These are phyloP conservation scores for Eupeodes latifasciatus DNA, from an alignment of 2,888 invertebrate genomes.

Conservation along the genomic window DNA sequence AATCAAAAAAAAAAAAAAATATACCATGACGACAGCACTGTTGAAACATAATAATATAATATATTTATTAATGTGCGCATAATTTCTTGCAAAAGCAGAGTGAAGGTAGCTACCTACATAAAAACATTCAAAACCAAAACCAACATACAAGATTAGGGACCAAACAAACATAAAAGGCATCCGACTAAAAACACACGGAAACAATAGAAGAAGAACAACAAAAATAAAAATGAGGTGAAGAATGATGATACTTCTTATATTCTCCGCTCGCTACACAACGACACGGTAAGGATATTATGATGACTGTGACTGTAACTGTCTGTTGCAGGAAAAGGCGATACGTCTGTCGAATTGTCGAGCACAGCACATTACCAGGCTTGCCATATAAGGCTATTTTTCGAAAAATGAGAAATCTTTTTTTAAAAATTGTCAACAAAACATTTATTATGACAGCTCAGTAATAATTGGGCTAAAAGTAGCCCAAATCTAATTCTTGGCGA, in stretches of 20 bases:
- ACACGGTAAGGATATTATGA: not conserved
- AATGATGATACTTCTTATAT: constrained; percentile 13
- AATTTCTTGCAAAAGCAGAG: constrained; percentile 27
- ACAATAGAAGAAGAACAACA: constrained; percentile 33
- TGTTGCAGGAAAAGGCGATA: constrained; percentile 67
- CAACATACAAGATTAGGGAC: constrained; percentile 66
- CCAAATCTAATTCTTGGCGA: too few species aligned
- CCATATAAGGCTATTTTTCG: too few species aligned
- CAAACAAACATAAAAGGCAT: constrained; percentile 65
- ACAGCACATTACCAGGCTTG: too few species aligned
- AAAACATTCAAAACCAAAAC: constrained; percentile 45
- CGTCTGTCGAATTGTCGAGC: constrained; percentile 7
- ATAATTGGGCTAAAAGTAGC: too few species aligned
- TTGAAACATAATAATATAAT: not conserved
- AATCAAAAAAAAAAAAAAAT: not conserved
- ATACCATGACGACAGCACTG: constrained; percentile 14
- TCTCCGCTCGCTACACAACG: not conserved
- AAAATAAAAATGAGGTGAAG: constrained; percentile 40
- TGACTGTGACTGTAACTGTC: not conserved
- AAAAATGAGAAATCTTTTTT: too few species aligned
- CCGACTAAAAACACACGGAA: constrained; percentile 54
- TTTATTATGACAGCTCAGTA: too few species aligned
- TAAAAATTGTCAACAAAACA: too few species aligned
- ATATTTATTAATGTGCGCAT: constrained; percentile 19
- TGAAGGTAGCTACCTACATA: constrained; percentile 3